Evolutionary conservation across 2,888 invertebrate species (phyloP).

Genomic region (Andrena trimmerana): DNA sequence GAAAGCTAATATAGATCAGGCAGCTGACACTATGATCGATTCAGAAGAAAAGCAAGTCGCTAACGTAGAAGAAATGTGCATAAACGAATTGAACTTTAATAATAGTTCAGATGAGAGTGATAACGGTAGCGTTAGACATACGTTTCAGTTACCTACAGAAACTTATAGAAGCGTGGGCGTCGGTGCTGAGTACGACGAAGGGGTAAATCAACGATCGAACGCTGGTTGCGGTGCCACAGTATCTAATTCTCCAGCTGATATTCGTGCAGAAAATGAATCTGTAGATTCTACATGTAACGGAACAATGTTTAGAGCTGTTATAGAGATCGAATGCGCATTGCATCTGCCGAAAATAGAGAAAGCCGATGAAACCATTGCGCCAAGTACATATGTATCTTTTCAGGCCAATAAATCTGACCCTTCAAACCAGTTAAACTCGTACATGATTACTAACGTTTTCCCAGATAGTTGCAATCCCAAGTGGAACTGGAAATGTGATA

Average conservation of each 20-base stretch:
- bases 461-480: conserved; percentile 86
- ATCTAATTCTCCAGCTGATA: conserved; percentile 24
- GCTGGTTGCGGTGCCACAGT: conserved; percentile 59
- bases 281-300: conserved; percentile 11
- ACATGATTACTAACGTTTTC: conserved; percentile 86
- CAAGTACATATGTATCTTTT: conserved; percentile 88
- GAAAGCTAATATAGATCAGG: conserved; percentile 70
- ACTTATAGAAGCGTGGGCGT: conserved; percentile 82
- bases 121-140: conserved; percentile 73
- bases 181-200: conserved; percentile 81
- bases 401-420: conserved; percentile 83
- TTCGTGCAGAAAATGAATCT: conserved; percentile 25
- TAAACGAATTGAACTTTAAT: conserved; percentile 70
- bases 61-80: conserved; percentile 41
- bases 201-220: conserved; percentile 64
- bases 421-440: conserved; percentile 78
- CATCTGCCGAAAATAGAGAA: conserved; percentile 86
- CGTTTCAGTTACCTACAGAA: conserved; percentile 76
- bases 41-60: conserved; percentile 23
- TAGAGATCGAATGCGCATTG: conserved; percentile 87
- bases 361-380: conserved; percentile 85
- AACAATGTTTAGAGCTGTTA: conserved; percentile 84
- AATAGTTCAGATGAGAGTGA: conserved; percentile 77
- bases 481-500: conserved; percentile 87
- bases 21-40: conserved; percentile 69